phyloP scores from a whole-genome alignment of 2,888 invertebrate species.

The Ophion obscuratus region DNA sequence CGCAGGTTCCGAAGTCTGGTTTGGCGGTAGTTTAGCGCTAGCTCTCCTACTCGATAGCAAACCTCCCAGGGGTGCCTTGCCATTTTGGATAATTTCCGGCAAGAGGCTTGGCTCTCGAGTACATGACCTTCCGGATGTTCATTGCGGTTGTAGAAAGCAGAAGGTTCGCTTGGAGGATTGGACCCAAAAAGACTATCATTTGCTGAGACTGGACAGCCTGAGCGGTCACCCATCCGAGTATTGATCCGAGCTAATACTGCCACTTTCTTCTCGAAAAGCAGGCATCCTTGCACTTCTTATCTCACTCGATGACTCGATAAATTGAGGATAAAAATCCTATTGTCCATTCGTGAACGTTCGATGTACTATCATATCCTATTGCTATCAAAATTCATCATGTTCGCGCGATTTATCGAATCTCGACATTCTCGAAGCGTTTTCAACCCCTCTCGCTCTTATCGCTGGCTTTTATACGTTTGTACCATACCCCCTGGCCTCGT shows the following conservation, averaged over 20 bases:
- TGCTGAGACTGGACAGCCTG: background rate
- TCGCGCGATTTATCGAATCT: background rate
- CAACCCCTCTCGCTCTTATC: conserved; percentile 2
- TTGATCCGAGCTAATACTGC: background rate
- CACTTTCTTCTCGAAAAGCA: conserved; percentile 2
- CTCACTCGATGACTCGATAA: background rate
- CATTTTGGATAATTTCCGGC: conserved; percentile 75
- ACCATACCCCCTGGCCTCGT: background rate
- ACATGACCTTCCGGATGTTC: conserved; percentile 37
- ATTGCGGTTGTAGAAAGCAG: background rate
- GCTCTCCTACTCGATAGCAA: conserved; percentile 46
- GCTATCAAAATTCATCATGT: background rate
- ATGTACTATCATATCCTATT: background rate
- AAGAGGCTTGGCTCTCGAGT: conserved; percentile 41
- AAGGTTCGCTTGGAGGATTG: conserved; percentile 10
- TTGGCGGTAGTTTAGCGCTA: conserved; percentile 61
- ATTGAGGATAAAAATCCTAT: background rate
- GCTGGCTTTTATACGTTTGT: background rate
- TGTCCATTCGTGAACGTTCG: background rate
- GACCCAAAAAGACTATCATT: background rate
- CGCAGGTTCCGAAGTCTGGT: conserved; percentile 47
- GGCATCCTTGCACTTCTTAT: background rate
- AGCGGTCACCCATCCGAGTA: background rate
- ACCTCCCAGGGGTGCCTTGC: conserved; percentile 47
- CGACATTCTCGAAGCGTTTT: background rate